phyloP scores from a whole-genome alignment of 2,888 invertebrate genomes.

The Tachina fera region DNA sequence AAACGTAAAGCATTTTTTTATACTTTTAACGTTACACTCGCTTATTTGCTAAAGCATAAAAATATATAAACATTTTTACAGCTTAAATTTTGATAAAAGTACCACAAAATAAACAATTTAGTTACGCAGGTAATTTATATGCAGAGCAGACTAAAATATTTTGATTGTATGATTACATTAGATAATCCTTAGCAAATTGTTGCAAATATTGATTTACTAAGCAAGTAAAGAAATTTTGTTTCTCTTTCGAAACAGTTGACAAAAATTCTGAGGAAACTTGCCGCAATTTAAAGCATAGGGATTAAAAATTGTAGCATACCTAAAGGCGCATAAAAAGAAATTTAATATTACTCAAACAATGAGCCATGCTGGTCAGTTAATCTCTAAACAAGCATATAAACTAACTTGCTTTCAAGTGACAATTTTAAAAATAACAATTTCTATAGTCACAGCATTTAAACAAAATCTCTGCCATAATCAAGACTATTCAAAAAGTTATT shows the following conservation, averaged over 20 bases:
- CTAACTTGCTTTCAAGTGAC: too few relatives aligned
- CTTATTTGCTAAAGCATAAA: constrained; percentile 27
- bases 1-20: not conserved
- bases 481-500: too few relatives aligned
- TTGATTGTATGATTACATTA: not conserved
- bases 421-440: too few relatives aligned
- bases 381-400: too few relatives aligned
- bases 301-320: not conserved
- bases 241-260: not conserved
- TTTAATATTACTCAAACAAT: too few relatives aligned
- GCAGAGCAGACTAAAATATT: too few relatives aligned
- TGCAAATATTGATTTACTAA: not conserved
- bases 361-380: too few relatives aligned
- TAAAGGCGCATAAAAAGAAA: not conserved
- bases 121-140: not conserved
- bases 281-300: too few relatives aligned
- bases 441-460: too few relatives aligned
- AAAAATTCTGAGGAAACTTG: not conserved
- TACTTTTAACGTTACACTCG: not conserved
- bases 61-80: constrained; percentile 12
- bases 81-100: not conserved
- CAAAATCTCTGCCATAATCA: too few relatives aligned
- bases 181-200: not conserved
- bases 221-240: not conserved
- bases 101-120: not conserved